Conservation (phyloP, 2,888 invertebrate genomes). For the Conistra vaccinii region DNA sequence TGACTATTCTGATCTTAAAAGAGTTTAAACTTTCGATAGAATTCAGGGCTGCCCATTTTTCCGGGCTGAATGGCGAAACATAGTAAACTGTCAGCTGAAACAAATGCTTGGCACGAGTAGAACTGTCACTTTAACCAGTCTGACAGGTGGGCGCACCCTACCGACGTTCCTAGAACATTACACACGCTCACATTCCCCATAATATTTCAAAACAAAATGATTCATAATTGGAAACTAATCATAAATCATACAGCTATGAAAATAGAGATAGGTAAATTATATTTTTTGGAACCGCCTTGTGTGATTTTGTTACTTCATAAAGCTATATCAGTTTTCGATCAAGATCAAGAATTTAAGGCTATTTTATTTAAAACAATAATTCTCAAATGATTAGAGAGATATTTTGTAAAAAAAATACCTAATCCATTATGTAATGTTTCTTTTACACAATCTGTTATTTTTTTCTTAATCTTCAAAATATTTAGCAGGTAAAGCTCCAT, state of each 20-base stretch:
- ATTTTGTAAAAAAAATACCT: background rate
- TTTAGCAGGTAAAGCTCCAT: conserved; percentile 66
- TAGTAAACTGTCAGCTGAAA: conserved; percentile 42
- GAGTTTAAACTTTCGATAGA: background rate
- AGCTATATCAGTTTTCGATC: background rate
- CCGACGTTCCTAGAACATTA: conserved; percentile 1
- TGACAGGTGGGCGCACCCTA: conserved; percentile 57
- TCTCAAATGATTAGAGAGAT: background rate
- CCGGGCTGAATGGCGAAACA: background rate
- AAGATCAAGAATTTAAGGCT: background rate
- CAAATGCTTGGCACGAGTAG: conserved; percentile 51
- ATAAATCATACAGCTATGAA: conserved; percentile 39
- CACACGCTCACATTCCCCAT: conserved; percentile 10
- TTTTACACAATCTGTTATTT: background rate
- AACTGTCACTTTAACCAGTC: conserved; percentile 37
- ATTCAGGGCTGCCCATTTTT: background rate
- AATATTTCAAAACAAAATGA: conserved; percentile 46
- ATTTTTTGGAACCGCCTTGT: background rate
- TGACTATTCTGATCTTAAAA: background rate
- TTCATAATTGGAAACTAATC: conserved; percentile 40
- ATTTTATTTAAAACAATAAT: background rate
- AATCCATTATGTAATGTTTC: background rate
- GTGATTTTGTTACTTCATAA: background rate
- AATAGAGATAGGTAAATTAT: conserved; percentile 11
- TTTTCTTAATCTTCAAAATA: background rate